Evolutionary conservation across 2,797 vertebrate species (phyloP).

Genomic region (Sphenopsis melanotis): DNA sequence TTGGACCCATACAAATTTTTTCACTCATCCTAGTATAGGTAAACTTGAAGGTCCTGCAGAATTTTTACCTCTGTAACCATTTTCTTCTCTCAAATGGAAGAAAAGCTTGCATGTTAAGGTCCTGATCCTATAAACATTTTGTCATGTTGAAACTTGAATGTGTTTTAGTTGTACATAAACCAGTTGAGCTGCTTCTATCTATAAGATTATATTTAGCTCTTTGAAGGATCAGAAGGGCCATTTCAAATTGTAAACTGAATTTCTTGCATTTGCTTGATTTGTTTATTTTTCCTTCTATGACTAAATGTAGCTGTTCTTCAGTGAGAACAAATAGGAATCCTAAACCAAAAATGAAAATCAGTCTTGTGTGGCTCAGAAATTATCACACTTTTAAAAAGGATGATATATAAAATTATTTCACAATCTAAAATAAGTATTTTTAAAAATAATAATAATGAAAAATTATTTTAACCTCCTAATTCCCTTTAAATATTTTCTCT

Average conservation of each 20-base stretch:
- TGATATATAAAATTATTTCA: slow-evolving; percentile 48
- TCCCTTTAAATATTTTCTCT: slow-evolving; percentile 19
- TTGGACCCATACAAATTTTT: slow-evolving; percentile 44
- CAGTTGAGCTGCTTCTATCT: neutral
- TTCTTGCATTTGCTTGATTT: slow-evolving; percentile 53
- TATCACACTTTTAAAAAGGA: slow-evolving; percentile 41
- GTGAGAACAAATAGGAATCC: slow-evolving; percentile 63
- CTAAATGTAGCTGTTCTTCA: slow-evolving; percentile 65
- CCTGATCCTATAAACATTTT: neutral
- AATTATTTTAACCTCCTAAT: slow-evolving; percentile 6
- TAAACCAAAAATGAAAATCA: slow-evolving; percentile 65
- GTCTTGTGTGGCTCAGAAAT: slow-evolving; percentile 71
- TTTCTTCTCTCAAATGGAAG: slow-evolving; percentile 9
- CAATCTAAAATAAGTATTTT: slow-evolving; percentile 36
- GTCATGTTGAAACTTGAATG: neutral
- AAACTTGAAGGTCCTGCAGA: slow-evolving; percentile 71
- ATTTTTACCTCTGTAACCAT: neutral
- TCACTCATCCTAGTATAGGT: neutral
- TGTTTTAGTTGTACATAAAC: neutral
- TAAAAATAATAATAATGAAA: slow-evolving; percentile 27
- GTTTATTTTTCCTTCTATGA: slow-evolving; percentile 63
- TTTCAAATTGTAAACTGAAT: slow-evolving; percentile 23
- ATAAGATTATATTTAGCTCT: neutral
- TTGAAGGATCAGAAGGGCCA: neutral
- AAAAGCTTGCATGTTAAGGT: slow-evolving; percentile 4